Base-by-base conservation (phyloP, 2,888 invertebrate genomes). In the Nineta flava region DNA sequence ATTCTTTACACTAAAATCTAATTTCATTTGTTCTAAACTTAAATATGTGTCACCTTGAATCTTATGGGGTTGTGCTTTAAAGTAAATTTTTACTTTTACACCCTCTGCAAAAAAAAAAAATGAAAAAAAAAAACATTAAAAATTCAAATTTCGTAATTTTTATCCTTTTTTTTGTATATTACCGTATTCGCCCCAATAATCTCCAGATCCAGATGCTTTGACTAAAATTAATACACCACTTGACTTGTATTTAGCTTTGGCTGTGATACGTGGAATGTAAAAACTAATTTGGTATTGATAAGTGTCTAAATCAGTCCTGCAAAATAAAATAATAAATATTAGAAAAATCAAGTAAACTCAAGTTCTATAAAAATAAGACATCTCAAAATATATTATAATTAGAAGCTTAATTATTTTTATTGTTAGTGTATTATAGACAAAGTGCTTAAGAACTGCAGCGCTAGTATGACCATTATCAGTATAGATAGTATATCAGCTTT, bases 171-270 rank as follows among this genome's bases (percentile, higher is more conserved):
- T 26, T 17, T 21, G 26, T 13, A 43, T 15, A 43, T 44, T 62
- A 87, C 88, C 85, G 60, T 88, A 88, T 68, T 87, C 86, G 50
- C 88, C 88, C 87, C 87, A 88, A 65, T 88, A 88, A 62, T 88
- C 87, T 3, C 88, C 88, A 47, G 86, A 85, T 3, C 88, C 87
- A 0, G 86, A 83, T 7, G 88, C 87, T 57, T 85, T 80, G 0
- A 88, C 82, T 53, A 87, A 71, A 56, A 88, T 79, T 50, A 88
- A 70, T 7, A 86, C 76, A 7, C 88, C 88, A 7, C 83, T 83
- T 16, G 87, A 87, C 57, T 83, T 79, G 67, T 87, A 88, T 58
- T 82, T 80, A 1, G 87, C 87, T 59, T 75, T 76, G 5, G 82
- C 86, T 59, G 79, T 77, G 61, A 88, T 87, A 65, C 79, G 82